Conservation (phyloP, 2,797 vertebrate species). For the Chrosomus eos region DNA sequence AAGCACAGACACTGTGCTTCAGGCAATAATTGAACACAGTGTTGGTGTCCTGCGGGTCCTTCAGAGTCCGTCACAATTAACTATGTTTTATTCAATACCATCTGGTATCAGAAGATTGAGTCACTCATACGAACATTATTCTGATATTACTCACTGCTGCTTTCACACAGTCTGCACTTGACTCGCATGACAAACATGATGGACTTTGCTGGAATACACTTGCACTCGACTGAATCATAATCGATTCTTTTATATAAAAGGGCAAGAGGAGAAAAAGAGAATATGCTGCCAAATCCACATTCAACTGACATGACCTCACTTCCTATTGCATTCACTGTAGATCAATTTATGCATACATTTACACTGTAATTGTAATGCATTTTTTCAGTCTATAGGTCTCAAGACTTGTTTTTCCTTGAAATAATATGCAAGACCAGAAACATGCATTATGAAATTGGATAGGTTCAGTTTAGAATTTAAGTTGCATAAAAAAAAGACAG, state of each 20-base stretch:
- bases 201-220: slow-evolving; percentile 18
- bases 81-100: slow-evolving; percentile 49
- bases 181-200: background rate
- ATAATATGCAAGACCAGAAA: background rate
- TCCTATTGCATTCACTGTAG: slow-evolving; percentile 20
- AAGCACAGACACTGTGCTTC: background rate
- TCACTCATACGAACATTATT: slow-evolving; percentile 34
- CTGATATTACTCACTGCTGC: slow-evolving; percentile 12
- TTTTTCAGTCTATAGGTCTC: no score
- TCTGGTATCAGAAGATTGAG: slow-evolving; percentile 32
- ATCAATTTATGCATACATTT: background rate
- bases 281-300: background rate
- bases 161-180: background rate
- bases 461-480: background rate
- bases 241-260: slow-evolving; percentile 39
- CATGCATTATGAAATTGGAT: background rate
- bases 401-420: background rate
- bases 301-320: slow-evolving; percentile 22
- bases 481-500: background rate
- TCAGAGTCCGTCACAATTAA: slow-evolving; percentile 15
- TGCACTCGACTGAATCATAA: slow-evolving; percentile 19
- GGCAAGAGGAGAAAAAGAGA: background rate
- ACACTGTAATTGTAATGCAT: background rate
- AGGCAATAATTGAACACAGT: background rate
- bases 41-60: background rate